Conservation (phyloP, 2,888 invertebrate species). For the Drosophila demipolita region DNA sequence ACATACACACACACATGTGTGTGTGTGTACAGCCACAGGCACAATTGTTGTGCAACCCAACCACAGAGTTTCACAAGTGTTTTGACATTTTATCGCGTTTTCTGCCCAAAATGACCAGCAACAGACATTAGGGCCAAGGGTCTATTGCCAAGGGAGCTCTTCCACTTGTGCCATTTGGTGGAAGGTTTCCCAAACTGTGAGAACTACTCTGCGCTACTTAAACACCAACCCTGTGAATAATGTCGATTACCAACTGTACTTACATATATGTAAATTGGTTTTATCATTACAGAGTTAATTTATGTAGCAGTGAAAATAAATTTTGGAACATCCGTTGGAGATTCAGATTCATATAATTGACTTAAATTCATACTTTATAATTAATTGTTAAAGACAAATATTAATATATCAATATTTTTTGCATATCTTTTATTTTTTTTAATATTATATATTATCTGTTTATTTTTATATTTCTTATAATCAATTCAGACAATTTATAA, state of each 20-base stretch:
- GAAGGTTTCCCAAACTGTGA: conserved; percentile 58
- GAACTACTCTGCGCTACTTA: conserved; percentile 38
- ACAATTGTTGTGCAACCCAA: conserved; percentile 22
- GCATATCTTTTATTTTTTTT: not conserved
- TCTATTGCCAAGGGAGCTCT: conserved; percentile 75
- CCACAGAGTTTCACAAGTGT: conserved; percentile 64
- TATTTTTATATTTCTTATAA: not conserved
- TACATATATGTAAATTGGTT: conserved; percentile 22
- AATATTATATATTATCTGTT: not conserved
- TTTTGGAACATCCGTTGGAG: not conserved
- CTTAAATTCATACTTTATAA: not conserved
- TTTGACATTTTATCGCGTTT: conserved; percentile 77
- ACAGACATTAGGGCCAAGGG: conserved; percentile 30
- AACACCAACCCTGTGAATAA: conserved; percentile 57
- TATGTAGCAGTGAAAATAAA: not conserved
- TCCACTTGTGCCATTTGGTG: conserved; percentile 66
- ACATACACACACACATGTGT: conserved; percentile 28
- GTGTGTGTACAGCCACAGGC: conserved; percentile 30
- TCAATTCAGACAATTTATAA: not conserved
- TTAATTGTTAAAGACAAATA: not conserved
- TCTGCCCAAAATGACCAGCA: conserved; percentile 69
- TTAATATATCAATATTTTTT: not conserved
- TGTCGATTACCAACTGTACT: conserved; percentile 10
- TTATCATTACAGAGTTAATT: not conserved
- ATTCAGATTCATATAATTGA: not conserved